Evolutionary conservation across 2,797 vertebrate genomes (phyloP).

Genomic region (Sciurus carolinensis): DNA sequence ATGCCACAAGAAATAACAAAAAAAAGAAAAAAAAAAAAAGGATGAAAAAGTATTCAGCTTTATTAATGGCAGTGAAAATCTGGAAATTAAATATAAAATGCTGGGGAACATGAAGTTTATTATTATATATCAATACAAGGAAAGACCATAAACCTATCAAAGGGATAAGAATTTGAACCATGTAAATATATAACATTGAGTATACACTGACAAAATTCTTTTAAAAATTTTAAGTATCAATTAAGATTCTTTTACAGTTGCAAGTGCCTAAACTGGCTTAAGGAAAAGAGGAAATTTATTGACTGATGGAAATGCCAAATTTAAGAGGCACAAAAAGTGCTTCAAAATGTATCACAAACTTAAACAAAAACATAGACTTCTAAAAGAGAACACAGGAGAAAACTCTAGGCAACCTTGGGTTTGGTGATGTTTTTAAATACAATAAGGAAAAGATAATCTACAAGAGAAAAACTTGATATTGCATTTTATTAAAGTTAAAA

Average conservation of each 20-base stretch:
- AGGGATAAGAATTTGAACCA: background rate
- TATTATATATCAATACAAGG: background rate
- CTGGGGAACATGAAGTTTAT: background rate
- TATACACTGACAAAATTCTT: background rate
- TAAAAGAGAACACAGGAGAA: too few species aligned
- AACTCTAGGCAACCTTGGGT: too few species aligned
- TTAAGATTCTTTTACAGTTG: background rate
- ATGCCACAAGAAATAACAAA: background rate
- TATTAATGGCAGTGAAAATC: background rate
- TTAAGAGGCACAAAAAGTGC: too few species aligned
- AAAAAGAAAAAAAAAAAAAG: background rate
- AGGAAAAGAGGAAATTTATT: background rate
- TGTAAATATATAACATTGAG: background rate
- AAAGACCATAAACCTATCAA: background rate
- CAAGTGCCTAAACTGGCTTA: background rate
- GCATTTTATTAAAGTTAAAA: too few species aligned
- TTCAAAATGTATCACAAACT: too few species aligned
- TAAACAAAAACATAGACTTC: too few species aligned
- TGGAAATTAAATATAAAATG: slow-evolving; percentile 49
- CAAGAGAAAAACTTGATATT: too few species aligned
- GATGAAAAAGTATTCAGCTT: background rate
- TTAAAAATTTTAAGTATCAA: background rate
- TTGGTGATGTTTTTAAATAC: too few species aligned
- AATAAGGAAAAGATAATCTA: too few species aligned
- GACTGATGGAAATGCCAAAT: too few species aligned